Percentiles rank a stretch among this genome's conserved stretches.
phyloP scores from a whole-genome alignment of 2,797 vertebrate species.

The Tachyglossus aculeatus region DNA sequence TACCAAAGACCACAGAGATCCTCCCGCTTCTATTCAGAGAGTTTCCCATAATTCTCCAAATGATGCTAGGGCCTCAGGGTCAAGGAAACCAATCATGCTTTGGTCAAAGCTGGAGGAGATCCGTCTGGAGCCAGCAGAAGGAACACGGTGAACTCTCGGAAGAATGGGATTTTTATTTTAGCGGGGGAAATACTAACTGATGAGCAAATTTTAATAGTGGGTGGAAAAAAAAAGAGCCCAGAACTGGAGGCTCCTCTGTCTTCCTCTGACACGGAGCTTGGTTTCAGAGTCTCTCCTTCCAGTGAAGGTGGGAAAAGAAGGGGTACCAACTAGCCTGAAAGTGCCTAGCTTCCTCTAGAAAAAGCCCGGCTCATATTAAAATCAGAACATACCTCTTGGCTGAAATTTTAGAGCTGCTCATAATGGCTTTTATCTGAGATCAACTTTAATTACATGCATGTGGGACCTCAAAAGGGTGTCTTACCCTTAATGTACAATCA shows the following conservation, averaged over 20 bases:
- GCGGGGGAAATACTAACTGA: no score
- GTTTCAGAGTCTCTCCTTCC: not conserved
- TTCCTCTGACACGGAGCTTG: not conserved
- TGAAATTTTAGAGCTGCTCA: not conserved
- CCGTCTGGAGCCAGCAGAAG: slow-evolving; percentile 36
- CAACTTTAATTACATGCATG: slow-evolving; percentile 7
- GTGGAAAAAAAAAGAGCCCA: no score
- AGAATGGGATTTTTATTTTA: no score
- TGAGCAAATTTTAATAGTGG: no score
- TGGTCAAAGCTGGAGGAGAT: no score
- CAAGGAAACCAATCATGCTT: no score
- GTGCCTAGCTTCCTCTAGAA: no score
- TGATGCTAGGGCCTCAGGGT: slow-evolving; percentile 30
- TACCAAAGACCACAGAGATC: slow-evolving; percentile 17
- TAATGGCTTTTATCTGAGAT: slow-evolving; percentile 25
- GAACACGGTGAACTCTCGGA: not conserved
- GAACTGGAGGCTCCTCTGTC: no score
- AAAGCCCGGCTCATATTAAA: no score
- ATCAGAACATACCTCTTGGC: not conserved
- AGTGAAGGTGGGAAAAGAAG: not conserved
- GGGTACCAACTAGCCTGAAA: no score
- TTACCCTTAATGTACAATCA: not conserved
- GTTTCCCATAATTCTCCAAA: slow-evolving; percentile 10
- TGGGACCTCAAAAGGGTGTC: not conserved
- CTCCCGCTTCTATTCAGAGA: slow-evolving; percentile 31